phyloP scores from a whole-genome alignment of 2,888 invertebrate species.

The Brachylomia viminalis region DNA sequence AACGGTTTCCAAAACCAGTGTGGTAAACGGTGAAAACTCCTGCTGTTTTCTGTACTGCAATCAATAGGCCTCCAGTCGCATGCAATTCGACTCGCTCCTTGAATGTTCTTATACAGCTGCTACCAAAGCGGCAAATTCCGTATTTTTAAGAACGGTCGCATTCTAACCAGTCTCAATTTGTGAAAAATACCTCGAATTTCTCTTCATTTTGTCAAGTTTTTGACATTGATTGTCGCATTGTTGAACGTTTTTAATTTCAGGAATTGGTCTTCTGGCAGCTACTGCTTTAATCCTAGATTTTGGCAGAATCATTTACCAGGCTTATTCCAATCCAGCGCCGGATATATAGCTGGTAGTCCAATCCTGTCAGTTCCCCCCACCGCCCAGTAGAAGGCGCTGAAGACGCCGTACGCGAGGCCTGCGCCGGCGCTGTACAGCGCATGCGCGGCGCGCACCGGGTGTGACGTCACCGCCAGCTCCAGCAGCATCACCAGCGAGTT shows the following conservation, averaged over 20 bases:
- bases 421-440: conserved; percentile 91
- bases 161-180: not conserved
- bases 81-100: too few relatives aligned
- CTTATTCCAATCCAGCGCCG: conserved; percentile 93
- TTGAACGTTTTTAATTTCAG: not conserved
- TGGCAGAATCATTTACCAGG: conserved; percentile 81
- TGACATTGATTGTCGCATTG: not conserved
- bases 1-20: not conserved
- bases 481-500: conserved; percentile 94
- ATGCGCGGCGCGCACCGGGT: conserved; percentile 93
- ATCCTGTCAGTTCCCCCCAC: conserved; percentile 86
- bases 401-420: conserved; percentile 89
- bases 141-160: not conserved
- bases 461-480: conserved; percentile 93
- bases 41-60: conserved; percentile 6
- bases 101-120: not conserved
- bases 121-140: not conserved
- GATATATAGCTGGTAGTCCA: conserved; percentile 93
- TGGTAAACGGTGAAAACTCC: not conserved
- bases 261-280: not conserved
- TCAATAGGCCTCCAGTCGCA: not conserved
- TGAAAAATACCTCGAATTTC: not conserved
- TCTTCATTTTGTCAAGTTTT: not conserved
- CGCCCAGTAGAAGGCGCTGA: conserved; percentile 88
- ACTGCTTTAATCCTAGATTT: not conserved